A percentile compares a stretch with the other conserved stretches of the same genome.
phyloP scores from a whole-genome alignment of 2,797 vertebrate species.

The Coilia nasus region DNA sequence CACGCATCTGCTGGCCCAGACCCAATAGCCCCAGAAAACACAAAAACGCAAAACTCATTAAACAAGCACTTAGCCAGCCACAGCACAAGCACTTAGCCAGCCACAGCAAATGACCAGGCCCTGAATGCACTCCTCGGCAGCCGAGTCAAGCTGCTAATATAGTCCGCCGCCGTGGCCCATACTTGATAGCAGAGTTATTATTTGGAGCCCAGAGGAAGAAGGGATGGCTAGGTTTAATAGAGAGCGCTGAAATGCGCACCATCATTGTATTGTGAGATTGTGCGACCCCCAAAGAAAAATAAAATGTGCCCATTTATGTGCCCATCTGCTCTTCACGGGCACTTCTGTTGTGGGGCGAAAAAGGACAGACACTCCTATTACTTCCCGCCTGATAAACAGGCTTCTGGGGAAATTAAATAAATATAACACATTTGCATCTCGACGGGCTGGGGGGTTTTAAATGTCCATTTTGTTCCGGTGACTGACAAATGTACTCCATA shows the following conservation, averaged over 20 bases:
- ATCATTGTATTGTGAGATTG: slow-evolving; percentile 39
- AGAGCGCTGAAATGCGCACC: slow-evolving; percentile 42
- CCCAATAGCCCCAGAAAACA: slow-evolving; percentile 49
- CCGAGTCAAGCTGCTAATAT: slow-evolving; percentile 38
- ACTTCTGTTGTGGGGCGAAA: not conserved
- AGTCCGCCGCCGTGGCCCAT: slow-evolving; percentile 28
- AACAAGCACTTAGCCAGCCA: slow-evolving; percentile 56
- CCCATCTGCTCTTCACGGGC: slow-evolving; percentile 28
- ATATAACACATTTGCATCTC: not conserved
- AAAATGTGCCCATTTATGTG: slow-evolving; percentile 34
- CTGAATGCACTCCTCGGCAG: slow-evolving; percentile 52
- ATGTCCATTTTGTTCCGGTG: slow-evolving; percentile 6
- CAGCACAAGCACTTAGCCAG: too few relatives aligned
- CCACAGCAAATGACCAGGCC: slow-evolving; percentile 48
- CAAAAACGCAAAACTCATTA: slow-evolving; percentile 44
- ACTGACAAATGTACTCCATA: not conserved
- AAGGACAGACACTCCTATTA: not conserved
- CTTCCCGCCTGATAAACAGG: slow-evolving; percentile 12
- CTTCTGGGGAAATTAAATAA: not conserved
- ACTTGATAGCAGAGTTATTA: slow-evolving; percentile 53
- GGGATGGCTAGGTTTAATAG: slow-evolving; percentile 43
- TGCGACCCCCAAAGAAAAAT: slow-evolving; percentile 45
- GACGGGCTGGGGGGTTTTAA: not conserved
- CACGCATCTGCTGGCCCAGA: not conserved
- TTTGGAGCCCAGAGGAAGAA: slow-evolving; percentile 48